A percentile compares a stretch with the other conserved stretches of the same genome.
Conservation (phyloP, 2,888 invertebrate species). For the Rhogogaster chlorosoma region DNA sequence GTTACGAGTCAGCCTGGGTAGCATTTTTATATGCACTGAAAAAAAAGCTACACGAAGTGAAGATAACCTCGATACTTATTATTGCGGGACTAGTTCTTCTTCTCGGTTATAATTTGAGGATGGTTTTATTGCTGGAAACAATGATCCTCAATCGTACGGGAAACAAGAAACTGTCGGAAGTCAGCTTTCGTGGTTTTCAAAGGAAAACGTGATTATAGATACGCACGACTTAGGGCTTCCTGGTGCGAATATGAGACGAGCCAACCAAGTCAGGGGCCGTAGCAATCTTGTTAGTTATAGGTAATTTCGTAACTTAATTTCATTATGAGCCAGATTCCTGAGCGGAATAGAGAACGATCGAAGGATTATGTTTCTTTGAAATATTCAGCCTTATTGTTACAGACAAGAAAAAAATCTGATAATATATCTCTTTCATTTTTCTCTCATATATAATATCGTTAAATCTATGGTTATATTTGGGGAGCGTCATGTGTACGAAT, state of each 20-base stretch:
- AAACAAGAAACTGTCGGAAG: background rate
- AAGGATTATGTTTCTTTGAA: constrained; percentile 62
- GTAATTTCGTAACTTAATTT: constrained; percentile 41
- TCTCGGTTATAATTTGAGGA: background rate
- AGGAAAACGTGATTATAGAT: constrained; percentile 20
- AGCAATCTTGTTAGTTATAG: constrained; percentile 40
- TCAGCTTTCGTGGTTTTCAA: background rate
- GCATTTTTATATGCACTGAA: background rate
- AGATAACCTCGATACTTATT: background rate
- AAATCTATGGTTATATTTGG: background rate
- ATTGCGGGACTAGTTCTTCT: background rate
- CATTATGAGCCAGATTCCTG: constrained; percentile 10
- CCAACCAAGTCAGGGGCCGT: background rate
- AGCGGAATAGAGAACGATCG: constrained; percentile 45
- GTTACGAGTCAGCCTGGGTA: background rate
- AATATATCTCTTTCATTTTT: background rate
- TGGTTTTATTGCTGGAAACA: background rate
- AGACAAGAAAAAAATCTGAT: background rate
- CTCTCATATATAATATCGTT: background rate
- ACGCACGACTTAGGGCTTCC: constrained; percentile 33
- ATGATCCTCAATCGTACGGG: background rate
- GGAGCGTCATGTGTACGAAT: background rate
- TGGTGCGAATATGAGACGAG: constrained; percentile 9
- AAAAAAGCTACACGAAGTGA: background rate
- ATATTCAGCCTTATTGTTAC: constrained; percentile 56